These are phyloP conservation scores for Rhorus exstirpatorius DNA, from an alignment of 2,888 invertebrate species.

Conservation along the genomic window DNA sequence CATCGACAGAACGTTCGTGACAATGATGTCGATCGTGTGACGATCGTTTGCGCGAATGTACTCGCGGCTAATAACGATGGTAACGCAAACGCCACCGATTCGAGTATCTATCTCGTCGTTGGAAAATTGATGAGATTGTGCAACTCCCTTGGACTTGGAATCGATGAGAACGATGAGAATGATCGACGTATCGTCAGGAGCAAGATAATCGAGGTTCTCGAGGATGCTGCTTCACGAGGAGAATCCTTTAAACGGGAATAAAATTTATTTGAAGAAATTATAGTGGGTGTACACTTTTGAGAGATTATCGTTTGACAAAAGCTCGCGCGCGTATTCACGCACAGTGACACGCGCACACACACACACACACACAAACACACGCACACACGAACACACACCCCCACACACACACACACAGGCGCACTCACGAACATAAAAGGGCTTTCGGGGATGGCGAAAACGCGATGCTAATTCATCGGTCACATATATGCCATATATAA, in stretches of 20 bases:
- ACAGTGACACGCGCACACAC: background rate
- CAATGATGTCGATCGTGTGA: conserved; percentile 57
- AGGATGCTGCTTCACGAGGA: conserved; percentile 58
- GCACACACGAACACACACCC: background rate
- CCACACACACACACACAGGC: background rate
- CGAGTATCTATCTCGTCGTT: conserved; percentile 64
- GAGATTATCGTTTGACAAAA: conserved; percentile 16
- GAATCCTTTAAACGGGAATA: conserved; percentile 71
- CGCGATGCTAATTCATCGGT: background rate
- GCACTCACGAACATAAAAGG: conserved; percentile 2
- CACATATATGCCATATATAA: background rate
- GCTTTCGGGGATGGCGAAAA: conserved; percentile 11
- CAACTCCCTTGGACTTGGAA: conserved; percentile 67
- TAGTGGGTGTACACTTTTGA: conserved; percentile 10
- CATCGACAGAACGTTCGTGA: conserved; percentile 3
- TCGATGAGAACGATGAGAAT: conserved; percentile 59
- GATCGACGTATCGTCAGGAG: conserved; percentile 65
- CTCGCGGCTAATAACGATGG: conserved; percentile 67
- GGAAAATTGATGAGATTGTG: conserved; percentile 75
- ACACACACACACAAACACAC: background rate
- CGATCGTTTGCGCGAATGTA: conserved; percentile 73
- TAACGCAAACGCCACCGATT: conserved; percentile 54
- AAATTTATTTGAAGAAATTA: conserved; percentile 23
- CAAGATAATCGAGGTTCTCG: conserved; percentile 69
- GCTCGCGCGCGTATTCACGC: background rate